Evolutionary conservation across 2,888 invertebrate genomes (phyloP), one percentile per base, ranked within the genome.

Genomic region (Temnothorax ravouxi): DNA sequence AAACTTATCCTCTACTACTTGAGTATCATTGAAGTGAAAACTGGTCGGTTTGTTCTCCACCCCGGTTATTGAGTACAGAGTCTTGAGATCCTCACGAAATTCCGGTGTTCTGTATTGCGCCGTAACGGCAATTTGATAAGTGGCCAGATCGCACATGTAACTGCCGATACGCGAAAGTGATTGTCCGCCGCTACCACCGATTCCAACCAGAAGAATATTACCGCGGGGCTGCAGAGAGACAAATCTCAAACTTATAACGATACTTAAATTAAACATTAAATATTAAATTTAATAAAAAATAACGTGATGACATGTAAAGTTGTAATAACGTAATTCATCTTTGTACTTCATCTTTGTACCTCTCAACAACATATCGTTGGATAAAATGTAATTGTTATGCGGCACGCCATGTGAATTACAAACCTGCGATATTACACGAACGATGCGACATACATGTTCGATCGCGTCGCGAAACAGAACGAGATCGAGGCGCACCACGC

Each of bases 401-500:
- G 6, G n/a, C 38, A 77, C 71, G 59, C 25, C 38, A 38, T 13
- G 52, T 18, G 74, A 56, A 71, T 84, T 76, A 69, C 86, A 62
- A 67, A 94, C 94, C 93, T 96, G 98, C 0, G 98, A 97, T 81
- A 98, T 96, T 47, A 98, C 97, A 62, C 98, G 96, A 38, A 97
- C 97, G 84, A 98, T 97, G 87, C 98, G 96, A 85, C 97, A 97
- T 79, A 98, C 96, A 94, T 98, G 98, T 91, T 98, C 97, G 62
- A 98, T 97, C 13, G 98, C 98, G 93, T 98, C 98, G 90, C 96
- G 97, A 95, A 98, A 98, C 84, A 98, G 96, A 8, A 98, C 98
- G 84, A 98, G 95, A 94, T 98, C 97, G 96, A 98, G 97, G 91
- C 96, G 96, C 3, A 97, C 96, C 38, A 97, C 97, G 1, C 98